Percentiles rank a stretch among this genome's conserved stretches.
These are phyloP conservation scores for Sylvia borin DNA, from an alignment of 2,797 vertebrate genomes.

Conservation along the genomic window DNA sequence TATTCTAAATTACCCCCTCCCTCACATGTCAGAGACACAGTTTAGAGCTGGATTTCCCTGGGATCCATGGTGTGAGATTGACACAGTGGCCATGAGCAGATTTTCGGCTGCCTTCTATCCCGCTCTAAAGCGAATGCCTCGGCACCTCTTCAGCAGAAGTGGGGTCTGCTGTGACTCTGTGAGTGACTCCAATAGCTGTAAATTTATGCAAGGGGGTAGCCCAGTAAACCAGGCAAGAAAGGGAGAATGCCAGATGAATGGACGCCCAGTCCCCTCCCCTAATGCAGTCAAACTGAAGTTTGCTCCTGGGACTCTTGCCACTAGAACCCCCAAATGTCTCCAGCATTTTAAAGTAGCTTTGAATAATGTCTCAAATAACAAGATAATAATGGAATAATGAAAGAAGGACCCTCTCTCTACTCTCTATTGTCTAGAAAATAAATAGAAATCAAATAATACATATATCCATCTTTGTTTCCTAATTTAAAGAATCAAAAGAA, in stretches of 20 bases:
- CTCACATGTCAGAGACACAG: slow-evolving; percentile 11
- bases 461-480: slow-evolving; percentile 33
- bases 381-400: neutral
- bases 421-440: slow-evolving; percentile 3
- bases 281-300: neutral
- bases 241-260: slow-evolving; percentile 5
- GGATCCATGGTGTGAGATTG: neutral
- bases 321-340: neutral
- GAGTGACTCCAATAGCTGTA: neutral
- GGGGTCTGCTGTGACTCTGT: slow-evolving; percentile 36
- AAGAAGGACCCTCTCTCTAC: neutral
- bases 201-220: neutral
- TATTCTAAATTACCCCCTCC: slow-evolving; percentile 26
- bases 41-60: slow-evolving; percentile 38
- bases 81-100: neutral
- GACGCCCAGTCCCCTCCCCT: neutral
- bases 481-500: slow-evolving; percentile 43
- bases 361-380: neutral
- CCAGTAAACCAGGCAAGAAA: neutral
- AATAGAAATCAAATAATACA: neutral
- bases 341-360: slow-evolving; percentile 8
- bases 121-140: neutral
- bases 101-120: neutral
- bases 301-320: neutral
- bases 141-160: slow-evolving; percentile 32